Evolutionary conservation across 2,888 invertebrate genomes (phyloP), one percentile per base, ranked within the genome.

Genomic region (Spodoptera exigua): DNA sequence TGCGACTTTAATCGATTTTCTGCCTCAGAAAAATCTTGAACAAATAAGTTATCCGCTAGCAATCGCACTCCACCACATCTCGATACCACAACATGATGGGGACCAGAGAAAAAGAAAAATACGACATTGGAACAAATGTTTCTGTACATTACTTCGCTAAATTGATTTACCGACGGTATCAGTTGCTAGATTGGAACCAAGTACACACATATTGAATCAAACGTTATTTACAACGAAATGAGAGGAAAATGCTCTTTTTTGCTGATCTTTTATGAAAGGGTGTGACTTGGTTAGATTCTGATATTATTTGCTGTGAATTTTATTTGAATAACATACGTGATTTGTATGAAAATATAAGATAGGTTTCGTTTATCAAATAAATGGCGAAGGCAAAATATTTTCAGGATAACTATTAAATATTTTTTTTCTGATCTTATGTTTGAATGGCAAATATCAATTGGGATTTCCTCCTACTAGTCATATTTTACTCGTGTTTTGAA

Each of bases 41-140:
- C 13, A 12, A 18, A 44, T 36, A 11, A 43, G 36, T 44, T 49
- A 0, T 4, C 10, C 18, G 43, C 47, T 60, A 2, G 9, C 2
- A 52, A 36, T 66, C 2, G 17, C 13, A 52, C 62, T 62, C 40
- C 32, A 53, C 44, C 35, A 53, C 44, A 18, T 10, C n/a, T 41
- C n/a, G 21, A 83, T 78, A 83, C 76, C 67, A 80, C 79, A 76
- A 58, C 73, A 70, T 74, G 74, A 79, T 73, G 75, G 73, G 76
- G 72, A 77, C 60, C 58, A 66, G 59, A 17, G 66, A 66, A 80
- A 85, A 82, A 76, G 78, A 41, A 17, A 85, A 85, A 86, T 81
- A 78, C 77, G 78, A 72, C 79, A 77, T 78, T 77, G 69, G 72
- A 74, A 80, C 80, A 82, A 86, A 87, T 86, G 84, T 87, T 86